Evolutionary conservation across 2,797 vertebrate genomes (phyloP), one percentile per base, ranked within the genome.

Genomic region (Clarias laeviceps): DNA sequence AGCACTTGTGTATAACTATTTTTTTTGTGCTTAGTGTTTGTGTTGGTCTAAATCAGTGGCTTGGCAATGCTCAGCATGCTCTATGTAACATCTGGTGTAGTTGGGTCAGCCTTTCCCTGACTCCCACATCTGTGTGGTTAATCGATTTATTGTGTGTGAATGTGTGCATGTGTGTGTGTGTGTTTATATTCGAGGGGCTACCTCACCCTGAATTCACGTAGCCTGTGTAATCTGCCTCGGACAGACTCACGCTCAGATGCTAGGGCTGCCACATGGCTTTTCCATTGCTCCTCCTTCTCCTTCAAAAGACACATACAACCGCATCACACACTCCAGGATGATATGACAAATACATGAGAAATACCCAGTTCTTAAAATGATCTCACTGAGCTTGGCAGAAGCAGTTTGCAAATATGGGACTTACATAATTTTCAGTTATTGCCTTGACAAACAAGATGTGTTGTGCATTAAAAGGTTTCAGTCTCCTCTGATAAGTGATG

Each of bases 201-300:
- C 73, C 91, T 93, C 88, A 95, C 95, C 92, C 94, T 94, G 89
- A 95, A 96, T 82, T 84, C 91, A 80, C 86, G 88, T 65, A 96
- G 93, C 87, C 95, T 91, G 59, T 86, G 84, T 83, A 92, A 90
- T 89, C 93, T 89, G 29, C 93, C 92, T 73, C 82, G 88, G 29
- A 95, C 86, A 9, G 69, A 93, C 86, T 94, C 90, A 57, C 92
- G 92, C 65, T 74, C 92, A 79, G 92, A 90, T 12, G 92, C 90
- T 83, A 93, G 81, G 37, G 90, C 88, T 40, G 90, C 90, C 32
- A 94, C 88, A 69, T 91, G 94, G 72, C 64, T 89, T 65, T 68
- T 85, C 95, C 95, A 95, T 91, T 90, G 91, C 88, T 91, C 87
- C 80, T 94, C 92, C 81, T 92, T 94, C 87, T 93, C 91, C 95